Base-by-base conservation (phyloP, 2,113 vertebrate species). In the Mastomys coucha region DNA sequence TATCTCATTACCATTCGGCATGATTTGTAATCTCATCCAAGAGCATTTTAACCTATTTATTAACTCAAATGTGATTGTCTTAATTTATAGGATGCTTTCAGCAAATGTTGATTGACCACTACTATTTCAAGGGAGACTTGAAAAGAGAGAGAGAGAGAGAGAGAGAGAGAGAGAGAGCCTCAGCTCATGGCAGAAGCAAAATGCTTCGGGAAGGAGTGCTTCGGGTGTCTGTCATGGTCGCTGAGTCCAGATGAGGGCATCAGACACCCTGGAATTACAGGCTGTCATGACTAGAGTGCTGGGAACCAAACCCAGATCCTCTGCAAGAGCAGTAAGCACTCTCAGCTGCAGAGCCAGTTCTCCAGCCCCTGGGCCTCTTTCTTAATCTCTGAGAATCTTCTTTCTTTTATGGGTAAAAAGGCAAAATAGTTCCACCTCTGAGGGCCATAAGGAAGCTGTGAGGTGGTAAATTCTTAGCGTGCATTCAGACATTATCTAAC, bases 21-120 rank as follows among this genome's bases (percentile, higher is more conserved):
- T 12, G n/a, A 53, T 92, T 93, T 96, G 2, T 82, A 80, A 96
- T 87, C 36, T 69, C n/a, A 65, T 33, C n/a, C 42, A 60, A 56
- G 33, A 45, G 53, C 19, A 92, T 91, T 73, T 88, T 78, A 84
- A 89, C 51, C 51, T 93, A 12, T 45, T 63, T 85, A 92, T 45
- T 76, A 45, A 88, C 76, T 49, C 49, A 67, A 39, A 81, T 92
- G 26, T 45, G 53, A 82, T 56, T 80, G 63, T 72, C 60, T 72
- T 26, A n/a, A 90, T 60, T 78, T 84, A 80, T 45, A 90, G 6
- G 72, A 92, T 65, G 89, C 84, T 51, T 26, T n/a, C 58, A 42
- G 45, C 19, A 72, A 96, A 77, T 58, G 49, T 72, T 70, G 81
- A 77, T 4, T 51, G 42, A 45, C 31, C 6, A 10, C 17, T 58